These are phyloP conservation scores for Ifrita kowaldi DNA, from an alignment of 2,113 vertebrate species.

Conservation along the genomic window DNA sequence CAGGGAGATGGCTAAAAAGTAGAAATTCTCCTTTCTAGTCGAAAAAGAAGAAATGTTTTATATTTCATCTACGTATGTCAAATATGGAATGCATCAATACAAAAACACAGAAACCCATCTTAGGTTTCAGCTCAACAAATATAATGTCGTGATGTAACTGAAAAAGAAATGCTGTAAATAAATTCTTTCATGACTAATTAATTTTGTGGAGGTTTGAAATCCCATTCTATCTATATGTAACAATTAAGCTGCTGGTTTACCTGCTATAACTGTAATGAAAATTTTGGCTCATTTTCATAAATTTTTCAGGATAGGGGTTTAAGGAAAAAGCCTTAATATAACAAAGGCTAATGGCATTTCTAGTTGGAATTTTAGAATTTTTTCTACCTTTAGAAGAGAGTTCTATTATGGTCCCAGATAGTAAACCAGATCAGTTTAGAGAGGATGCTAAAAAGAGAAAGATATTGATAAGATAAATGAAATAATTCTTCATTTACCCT, in stretches of 20 bases:
- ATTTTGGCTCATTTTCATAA: not conserved
- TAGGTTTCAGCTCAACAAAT: not conserved
- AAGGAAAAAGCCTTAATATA: not conserved
- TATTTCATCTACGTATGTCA: not conserved
- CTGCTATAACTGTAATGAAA: constrained; percentile 11
- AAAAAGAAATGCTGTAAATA: not conserved
- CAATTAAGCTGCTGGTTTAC: not conserved
- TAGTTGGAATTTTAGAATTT: not conserved
- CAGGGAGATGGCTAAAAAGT: constrained; percentile 8
- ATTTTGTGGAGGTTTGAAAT: not conserved
- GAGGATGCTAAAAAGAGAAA: not conserved
- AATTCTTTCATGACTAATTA: not conserved
- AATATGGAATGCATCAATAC: not conserved
- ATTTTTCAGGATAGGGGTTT: not conserved
- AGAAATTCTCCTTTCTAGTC: not conserved
- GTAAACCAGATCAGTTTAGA: not conserved
- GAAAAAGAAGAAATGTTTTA: not conserved
- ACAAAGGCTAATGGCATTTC: not conserved
- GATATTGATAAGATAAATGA: not conserved
- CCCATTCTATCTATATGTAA: not conserved
- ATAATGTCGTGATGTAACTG: not conserved
- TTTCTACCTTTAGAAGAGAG: not conserved
- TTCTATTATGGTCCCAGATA: not conserved
- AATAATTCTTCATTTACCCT: not conserved
- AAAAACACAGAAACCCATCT: not conserved